phyloP scores from a whole-genome alignment of 1,140 invertebrate genomes.

The Schlechtendalia chinensis region DNA sequence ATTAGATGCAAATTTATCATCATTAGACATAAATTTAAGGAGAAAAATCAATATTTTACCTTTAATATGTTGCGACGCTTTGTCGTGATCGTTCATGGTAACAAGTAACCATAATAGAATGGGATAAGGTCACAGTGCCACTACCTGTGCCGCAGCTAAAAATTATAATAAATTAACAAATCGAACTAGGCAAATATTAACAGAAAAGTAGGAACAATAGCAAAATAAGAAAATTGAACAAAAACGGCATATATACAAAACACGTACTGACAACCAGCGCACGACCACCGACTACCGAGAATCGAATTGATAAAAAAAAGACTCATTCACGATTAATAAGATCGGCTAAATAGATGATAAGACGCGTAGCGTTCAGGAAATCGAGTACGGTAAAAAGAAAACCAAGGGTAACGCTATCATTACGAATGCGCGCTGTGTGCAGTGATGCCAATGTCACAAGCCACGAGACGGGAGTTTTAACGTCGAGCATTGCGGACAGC shows the following conservation, averaged over 20 bases:
- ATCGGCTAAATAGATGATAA: too few species aligned
- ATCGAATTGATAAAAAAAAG: too few species aligned
- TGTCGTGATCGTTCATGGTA: conserved; percentile 5
- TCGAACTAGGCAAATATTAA: neutral
- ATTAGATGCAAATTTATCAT: neutral
- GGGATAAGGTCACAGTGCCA: neutral
- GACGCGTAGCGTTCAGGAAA: too few species aligned
- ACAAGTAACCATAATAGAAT: neutral
- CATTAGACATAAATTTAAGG: neutral
- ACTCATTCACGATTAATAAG: too few species aligned
- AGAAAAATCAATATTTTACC: neutral
- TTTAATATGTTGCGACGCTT: conserved; percentile 21
- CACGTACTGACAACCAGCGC: neutral
- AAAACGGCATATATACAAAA: too few species aligned
- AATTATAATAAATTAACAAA: too few species aligned
- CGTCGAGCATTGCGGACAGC: neutral
- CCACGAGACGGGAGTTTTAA: neutral
- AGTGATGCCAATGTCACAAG: neutral
- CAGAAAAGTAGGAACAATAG: neutral
- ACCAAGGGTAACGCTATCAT: too few species aligned
- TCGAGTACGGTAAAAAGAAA: too few species aligned
- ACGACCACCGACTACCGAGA: neutral
- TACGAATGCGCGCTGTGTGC: neutral
- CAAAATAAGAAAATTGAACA: neutral
- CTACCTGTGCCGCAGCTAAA: too few species aligned